A percentile compares a stretch with the other conserved stretches of the same genome.
Conservation (phyloP, 35 echinoderm and acorn worm species). For the Anneissia japonica region DNA sequence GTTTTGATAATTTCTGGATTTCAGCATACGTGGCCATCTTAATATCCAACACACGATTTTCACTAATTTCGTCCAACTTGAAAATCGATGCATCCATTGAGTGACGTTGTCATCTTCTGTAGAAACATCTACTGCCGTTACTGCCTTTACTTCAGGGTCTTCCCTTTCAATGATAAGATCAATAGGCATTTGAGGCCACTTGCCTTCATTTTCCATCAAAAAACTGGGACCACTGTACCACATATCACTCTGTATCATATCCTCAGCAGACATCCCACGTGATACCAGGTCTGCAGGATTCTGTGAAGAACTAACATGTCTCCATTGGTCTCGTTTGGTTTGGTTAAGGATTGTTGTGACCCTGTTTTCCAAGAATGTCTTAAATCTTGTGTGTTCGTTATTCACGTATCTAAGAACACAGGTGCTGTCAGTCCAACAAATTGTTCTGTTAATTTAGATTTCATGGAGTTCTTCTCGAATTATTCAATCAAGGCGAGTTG, state of each 20-base stretch:
- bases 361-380: conserved; percentile 54
- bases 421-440: not conserved
- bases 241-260: not conserved
- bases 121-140: not conserved
- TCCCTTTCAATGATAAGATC: not conserved
- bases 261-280: conserved; percentile 27
- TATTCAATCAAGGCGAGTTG: not conserved
- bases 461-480: not conserved
- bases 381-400: conserved; percentile 21
- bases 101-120: not conserved
- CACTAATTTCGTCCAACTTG: not conserved
- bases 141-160: conserved; percentile 32
- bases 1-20: not conserved
- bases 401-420: not conserved
- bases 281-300: conserved; percentile 68
- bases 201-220: not conserved
- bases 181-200: not conserved
- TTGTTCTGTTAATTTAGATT: not conserved
- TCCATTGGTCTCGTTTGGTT: conserved; percentile 38
- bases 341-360: conserved; percentile 38
- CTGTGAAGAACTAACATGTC: conserved; percentile 16
- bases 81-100: not conserved
- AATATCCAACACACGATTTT: not conserved
- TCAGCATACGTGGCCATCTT: not conserved
- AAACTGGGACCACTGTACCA: conserved; percentile 56